A percentile compares a stretch with the other conserved stretches of the same genome.
phyloP scores from a whole-genome alignment of 1,140 invertebrate species.

The Drosophila navojoa region DNA sequence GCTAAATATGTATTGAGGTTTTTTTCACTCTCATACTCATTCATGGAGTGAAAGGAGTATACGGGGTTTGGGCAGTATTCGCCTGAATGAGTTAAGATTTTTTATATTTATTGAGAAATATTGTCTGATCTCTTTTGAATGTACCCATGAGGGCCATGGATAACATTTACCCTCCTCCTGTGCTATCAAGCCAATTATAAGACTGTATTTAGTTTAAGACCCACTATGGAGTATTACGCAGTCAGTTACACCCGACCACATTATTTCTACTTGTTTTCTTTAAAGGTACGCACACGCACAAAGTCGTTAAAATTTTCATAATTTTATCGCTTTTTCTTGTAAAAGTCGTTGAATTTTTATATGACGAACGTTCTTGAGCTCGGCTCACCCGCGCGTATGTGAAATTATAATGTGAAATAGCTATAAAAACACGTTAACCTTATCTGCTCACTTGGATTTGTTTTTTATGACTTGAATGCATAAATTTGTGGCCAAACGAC shows the following conservation, averaged over 20 bases:
- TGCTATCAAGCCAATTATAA: too few relatives aligned
- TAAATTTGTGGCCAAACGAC: constrained; percentile 58
- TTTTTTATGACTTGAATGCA: constrained; percentile 77
- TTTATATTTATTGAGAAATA: too few relatives aligned
- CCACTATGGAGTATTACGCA: too few relatives aligned
- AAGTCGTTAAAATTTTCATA: constrained; percentile 70
- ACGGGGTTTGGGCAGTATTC: too few relatives aligned
- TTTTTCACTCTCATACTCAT: background rate
- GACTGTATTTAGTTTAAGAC: too few relatives aligned
- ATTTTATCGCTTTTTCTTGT: constrained; percentile 81
- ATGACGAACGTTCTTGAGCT: constrained; percentile 48
- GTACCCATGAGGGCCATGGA: too few relatives aligned
- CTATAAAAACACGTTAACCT: constrained; percentile 57
- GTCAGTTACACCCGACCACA: background rate
- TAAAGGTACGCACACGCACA: constrained; percentile 36
- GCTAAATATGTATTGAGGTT: constrained; percentile 21
- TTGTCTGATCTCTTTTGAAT: too few relatives aligned
- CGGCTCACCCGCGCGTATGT: constrained; percentile 34
- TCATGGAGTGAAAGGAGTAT: too few relatives aligned
- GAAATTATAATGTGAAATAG: constrained; percentile 65
- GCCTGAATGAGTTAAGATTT: too few relatives aligned
- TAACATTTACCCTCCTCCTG: too few relatives aligned
- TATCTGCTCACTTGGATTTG: constrained; percentile 42
- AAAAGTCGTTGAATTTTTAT: constrained; percentile 40
- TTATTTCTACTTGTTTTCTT: background rate